Evolutionary conservation across 1,140 invertebrate species (phyloP), one percentile per base, ranked within the genome.

Genomic region (Triops cancriformis): DNA sequence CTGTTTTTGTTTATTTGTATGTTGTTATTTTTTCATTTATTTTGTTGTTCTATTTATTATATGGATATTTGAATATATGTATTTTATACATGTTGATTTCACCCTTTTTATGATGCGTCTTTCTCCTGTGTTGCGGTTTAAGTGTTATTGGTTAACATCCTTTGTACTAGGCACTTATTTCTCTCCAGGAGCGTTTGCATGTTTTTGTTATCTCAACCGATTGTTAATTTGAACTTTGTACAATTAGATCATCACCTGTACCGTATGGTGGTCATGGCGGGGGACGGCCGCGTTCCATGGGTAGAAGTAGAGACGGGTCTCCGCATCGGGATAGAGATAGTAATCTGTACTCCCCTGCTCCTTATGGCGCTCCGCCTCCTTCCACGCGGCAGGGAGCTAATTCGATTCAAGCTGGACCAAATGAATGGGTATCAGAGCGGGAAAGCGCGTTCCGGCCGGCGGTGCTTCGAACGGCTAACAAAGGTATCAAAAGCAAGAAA

Each of bases 291-390:
- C 77, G 77, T 26, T 78, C 77, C 23, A 73, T 78, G 28, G 77
- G 77, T 26, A 26, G 77, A 12, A 78, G 77, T 42, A 64, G 77
- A n/a, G 77, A 78, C 18, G 77, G 42, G 14, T 78, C 77, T 12
- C 77, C 77, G 2, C 72, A 74, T n/a, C 72, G 77, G 18, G 51
- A 64, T 23, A 64, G 51, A 14, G 51, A 64, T 23, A 23, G 51
- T 64, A n/a, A 64, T 64, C 6, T 64, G 51, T 64, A 64, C 14
- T 64, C 51, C 1, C 51, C 51, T 23, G 51, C 51, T n/a, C 51
- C 51, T 18, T 64, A 64, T 37, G 31, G 31, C 14, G n/a, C n/a
- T 64, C 51, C 51, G n/a, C 51, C 14, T 64, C 43, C 73, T 23
- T 74, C 18, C 26, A 18, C 18, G 23, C 26, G 23, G 27, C 41